Conservation (phyloP, 2,888 invertebrate genomes). For the Xestoiulus laeticollis region DNA sequence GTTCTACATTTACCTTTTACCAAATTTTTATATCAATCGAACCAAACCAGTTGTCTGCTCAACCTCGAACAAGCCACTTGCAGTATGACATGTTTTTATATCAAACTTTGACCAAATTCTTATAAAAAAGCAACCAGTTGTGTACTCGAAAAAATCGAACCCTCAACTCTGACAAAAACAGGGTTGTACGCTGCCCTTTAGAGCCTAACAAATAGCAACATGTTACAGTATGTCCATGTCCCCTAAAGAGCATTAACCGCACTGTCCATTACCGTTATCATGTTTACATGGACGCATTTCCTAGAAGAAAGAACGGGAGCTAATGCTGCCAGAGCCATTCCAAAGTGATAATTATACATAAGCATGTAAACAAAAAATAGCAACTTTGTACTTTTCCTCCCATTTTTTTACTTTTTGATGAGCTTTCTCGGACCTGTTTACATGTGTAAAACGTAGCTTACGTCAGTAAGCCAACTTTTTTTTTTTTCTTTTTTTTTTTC, state of each 20-base stretch:
- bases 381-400: background rate
- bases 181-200: background rate
- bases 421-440: background rate
- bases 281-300: conserved; percentile 17
- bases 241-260: background rate
- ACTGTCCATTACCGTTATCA: background rate
- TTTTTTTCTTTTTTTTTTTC: background rate
- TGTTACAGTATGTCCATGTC: background rate
- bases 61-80: no score
- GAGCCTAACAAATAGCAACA: background rate
- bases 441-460: background rate
- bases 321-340: background rate
- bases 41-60: no score
- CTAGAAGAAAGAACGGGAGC: background rate
- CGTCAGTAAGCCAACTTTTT: background rate
- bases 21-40: no score
- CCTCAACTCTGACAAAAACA: no score
- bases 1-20: no score
- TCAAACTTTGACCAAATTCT: no score
- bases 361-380: background rate
- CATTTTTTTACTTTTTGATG: background rate
- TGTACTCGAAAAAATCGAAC: no score
- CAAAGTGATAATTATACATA: background rate
- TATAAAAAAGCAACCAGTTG: no score
- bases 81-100: no score